Evolutionary conservation across 2,113 vertebrate species (phyloP).

Genomic region (Haemorhous mexicanus): DNA sequence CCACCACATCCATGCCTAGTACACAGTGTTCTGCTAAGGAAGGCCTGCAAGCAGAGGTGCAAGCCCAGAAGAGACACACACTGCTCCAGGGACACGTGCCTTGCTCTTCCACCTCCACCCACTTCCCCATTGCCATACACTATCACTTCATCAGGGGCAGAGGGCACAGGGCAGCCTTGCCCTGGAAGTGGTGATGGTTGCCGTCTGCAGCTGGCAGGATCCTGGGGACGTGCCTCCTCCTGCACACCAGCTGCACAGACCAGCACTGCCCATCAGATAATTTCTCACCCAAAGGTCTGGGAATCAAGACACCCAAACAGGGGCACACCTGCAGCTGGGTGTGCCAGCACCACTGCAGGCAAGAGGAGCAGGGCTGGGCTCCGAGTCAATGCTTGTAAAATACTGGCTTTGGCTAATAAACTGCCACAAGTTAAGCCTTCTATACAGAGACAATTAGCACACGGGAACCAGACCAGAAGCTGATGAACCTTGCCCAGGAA

Average conservation of each 20-base stretch:
- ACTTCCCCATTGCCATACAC: rapidly evolving
- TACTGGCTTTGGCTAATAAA: background rate
- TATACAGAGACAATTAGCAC: background rate
- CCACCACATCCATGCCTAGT: background rate
- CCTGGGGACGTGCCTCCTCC: rapidly evolving
- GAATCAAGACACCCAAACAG: background rate
- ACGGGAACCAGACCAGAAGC: background rate
- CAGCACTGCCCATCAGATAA: background rate
- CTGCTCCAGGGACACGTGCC: rapidly evolving
- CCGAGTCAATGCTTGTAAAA: background rate
- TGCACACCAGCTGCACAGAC: rapidly evolving
- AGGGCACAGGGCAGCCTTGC: rapidly evolving
- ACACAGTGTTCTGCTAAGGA: background rate
- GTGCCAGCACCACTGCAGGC: background rate
- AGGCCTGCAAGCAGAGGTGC: background rate
- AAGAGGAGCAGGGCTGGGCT: background rate
- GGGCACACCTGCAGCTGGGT: background rate
- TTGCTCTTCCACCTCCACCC: background rate
- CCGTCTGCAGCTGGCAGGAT: background rate
- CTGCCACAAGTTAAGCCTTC: constrained; percentile 18
- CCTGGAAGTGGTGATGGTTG: background rate
- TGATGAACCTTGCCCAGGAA: background rate
- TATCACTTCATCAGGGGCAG: background rate
- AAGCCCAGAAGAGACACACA: background rate
- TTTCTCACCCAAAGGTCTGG: background rate